Evolutionary conservation across 2,888 invertebrate genomes (phyloP).

Genomic region (Noctua pronuba): DNA sequence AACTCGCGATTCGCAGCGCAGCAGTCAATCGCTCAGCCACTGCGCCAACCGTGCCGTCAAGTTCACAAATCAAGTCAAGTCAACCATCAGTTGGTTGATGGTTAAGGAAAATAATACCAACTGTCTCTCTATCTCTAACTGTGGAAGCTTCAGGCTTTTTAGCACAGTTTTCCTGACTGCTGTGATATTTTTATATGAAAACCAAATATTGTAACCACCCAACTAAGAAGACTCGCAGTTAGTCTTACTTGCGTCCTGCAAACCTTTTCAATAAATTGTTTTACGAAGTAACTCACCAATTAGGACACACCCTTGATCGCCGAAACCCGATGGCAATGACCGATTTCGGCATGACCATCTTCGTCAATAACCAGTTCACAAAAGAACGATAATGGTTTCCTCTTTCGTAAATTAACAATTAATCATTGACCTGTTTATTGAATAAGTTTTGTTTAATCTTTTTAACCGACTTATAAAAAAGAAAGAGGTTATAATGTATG

Average conservation of each 20-base stretch:
- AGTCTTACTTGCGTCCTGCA: not conserved
- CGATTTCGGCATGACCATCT: constrained; percentile 69
- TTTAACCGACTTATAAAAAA: too few species aligned
- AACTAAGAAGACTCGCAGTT: not conserved
- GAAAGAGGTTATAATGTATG: too few species aligned
- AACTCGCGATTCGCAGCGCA: too few species aligned
- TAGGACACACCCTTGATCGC: not conserved
- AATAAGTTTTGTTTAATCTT: not conserved
- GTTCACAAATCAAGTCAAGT: too few species aligned
- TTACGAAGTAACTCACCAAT: not conserved
- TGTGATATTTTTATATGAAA: too few species aligned
- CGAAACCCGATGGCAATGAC: constrained; percentile 73
- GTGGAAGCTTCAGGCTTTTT: too few species aligned
- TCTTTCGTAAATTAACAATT: constrained; percentile 13
- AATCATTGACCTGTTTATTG: constrained; percentile 18
- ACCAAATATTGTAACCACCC: not conserved
- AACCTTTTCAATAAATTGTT: not conserved
- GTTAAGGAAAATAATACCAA: too few species aligned
- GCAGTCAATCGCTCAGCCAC: too few species aligned
- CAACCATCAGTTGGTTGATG: too few species aligned
- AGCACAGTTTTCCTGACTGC: too few species aligned
- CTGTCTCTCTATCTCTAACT: too few species aligned
- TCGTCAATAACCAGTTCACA: constrained; percentile 51
- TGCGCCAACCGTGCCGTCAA: too few species aligned
- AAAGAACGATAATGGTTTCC: constrained; percentile 11